phyloP scores from a whole-genome alignment of 2,888 invertebrate species.

The Pimpla rufipes region DNA sequence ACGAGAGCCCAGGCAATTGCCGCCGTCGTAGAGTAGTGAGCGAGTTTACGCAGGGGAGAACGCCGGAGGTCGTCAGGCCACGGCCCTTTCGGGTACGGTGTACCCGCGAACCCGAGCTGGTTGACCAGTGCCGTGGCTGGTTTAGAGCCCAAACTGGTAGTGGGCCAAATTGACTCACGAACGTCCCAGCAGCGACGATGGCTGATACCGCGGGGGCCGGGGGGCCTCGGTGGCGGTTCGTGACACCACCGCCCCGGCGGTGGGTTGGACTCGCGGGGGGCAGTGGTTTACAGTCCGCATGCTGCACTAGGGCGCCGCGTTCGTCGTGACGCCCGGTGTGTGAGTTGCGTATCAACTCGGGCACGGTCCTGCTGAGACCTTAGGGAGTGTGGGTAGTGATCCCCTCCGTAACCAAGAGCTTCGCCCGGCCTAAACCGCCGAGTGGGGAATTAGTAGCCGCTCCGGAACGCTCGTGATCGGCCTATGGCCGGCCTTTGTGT shows the following conservation, averaged over 20 bases:
- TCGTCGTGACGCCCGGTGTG: not conserved
- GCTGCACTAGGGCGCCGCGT: not conserved
- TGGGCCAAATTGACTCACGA: too few relatives aligned
- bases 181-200: not conserved
- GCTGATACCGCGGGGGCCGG: slow-evolving; percentile 27
- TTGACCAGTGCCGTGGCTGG: too few relatives aligned
- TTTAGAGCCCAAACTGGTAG: too few relatives aligned
- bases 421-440: not conserved
- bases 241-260: not conserved
- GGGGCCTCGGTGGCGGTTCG: not conserved
- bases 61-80: slow-evolving; percentile 23
- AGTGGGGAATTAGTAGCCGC: slow-evolving; percentile 14
- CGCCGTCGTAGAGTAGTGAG: not conserved
- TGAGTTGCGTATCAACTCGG: slow-evolving; percentile 39
- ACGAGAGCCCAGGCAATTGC: not conserved
- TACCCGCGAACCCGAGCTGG: too few relatives aligned
- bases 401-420: slow-evolving; percentile 4
- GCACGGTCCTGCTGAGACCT: not conserved
- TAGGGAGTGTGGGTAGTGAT: too few relatives aligned
- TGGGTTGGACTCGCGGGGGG: slow-evolving; percentile 31
- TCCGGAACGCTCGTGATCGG: too few relatives aligned
- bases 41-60: slow-evolving; percentile 15
- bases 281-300: slow-evolving; percentile 15
- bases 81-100: too few relatives aligned
- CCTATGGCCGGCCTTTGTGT: too few relatives aligned